Conservation (phyloP, 1,140 invertebrate genomes). For the Drosophila malerkotliana region DNA sequence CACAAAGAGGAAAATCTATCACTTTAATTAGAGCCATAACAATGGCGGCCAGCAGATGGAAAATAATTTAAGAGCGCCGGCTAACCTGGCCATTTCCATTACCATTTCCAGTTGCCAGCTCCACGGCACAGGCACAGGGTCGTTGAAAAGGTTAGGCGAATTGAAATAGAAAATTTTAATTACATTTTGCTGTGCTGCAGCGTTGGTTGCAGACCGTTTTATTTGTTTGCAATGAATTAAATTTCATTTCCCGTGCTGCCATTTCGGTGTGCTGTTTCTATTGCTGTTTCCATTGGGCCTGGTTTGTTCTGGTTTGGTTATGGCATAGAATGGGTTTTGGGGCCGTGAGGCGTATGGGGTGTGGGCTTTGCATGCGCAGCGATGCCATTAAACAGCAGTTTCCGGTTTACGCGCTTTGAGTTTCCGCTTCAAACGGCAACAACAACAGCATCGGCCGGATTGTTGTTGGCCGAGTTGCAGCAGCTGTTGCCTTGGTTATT, state of each 20-base stretch:
- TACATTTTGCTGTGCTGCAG: slow-evolving; percentile 72
- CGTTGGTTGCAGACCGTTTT: slow-evolving; percentile 50
- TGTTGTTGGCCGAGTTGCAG: slow-evolving; percentile 71
- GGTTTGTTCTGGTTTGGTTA: slow-evolving; percentile 15
- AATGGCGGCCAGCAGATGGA: slow-evolving; percentile 51
- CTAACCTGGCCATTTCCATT: slow-evolving; percentile 28
- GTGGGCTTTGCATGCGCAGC: slow-evolving; percentile 65
- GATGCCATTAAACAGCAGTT: slow-evolving; percentile 81
- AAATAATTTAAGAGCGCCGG: slow-evolving; percentile 41
- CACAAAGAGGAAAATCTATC: slow-evolving; percentile 55
- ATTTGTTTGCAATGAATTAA: slow-evolving; percentile 76
- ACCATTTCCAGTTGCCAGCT: background rate
- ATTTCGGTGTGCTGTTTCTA: slow-evolving; percentile 11
- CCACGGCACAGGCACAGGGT: slow-evolving; percentile 31
- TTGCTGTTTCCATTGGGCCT: slow-evolving; percentile 26
- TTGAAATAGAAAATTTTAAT: slow-evolving; percentile 80
- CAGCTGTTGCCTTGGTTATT: slow-evolving; percentile 81
- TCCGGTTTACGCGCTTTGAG: slow-evolving; percentile 82
- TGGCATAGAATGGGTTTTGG: slow-evolving; percentile 15
- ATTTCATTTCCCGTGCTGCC: slow-evolving; percentile 72
- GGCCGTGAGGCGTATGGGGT: slow-evolving; percentile 12
- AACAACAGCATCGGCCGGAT: slow-evolving; percentile 48
- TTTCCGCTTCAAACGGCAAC: slow-evolving; percentile 76
- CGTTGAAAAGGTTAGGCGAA: slow-evolving; percentile 66
- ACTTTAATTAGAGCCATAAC: slow-evolving; percentile 67